phyloP scores from a whole-genome alignment of 2,888 invertebrate genomes.

The Tholera decimalis region DNA sequence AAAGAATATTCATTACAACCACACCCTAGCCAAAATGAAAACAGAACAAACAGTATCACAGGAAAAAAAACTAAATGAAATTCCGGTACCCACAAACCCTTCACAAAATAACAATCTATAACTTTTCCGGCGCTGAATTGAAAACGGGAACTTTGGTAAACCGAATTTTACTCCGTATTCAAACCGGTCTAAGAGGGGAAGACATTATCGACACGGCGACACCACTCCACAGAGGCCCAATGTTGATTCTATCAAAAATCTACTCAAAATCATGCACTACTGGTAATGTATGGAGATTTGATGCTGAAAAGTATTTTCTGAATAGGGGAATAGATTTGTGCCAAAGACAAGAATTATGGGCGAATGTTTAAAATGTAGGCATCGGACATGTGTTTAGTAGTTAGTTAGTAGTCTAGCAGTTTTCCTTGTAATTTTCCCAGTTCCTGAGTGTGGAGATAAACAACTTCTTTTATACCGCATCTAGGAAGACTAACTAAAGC shows the following conservation, averaged over 20 bases:
- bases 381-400: too few species aligned
- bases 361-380: too few species aligned
- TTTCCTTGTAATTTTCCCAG: too few species aligned
- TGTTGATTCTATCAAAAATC: slow-evolving; percentile 90
- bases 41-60: slow-evolving; percentile 17
- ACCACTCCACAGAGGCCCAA: slow-evolving; percentile 81
- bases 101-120: slow-evolving; percentile 86
- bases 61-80: slow-evolving; percentile 69
- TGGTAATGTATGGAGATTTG: slow-evolving; percentile 64
- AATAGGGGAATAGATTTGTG: background rate
- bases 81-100: slow-evolving; percentile 75
- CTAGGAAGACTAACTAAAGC: too few species aligned
- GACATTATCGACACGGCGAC: slow-evolving; percentile 86
- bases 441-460: too few species aligned
- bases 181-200: slow-evolving; percentile 82
- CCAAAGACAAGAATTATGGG: background rate
- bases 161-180: slow-evolving; percentile 87
- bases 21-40: slow-evolving; percentile 13
- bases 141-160: slow-evolving; percentile 83
- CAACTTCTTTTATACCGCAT: too few species aligned
- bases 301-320: background rate
- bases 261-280: slow-evolving; percentile 75
- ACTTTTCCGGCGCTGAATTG: slow-evolving; percentile 82
- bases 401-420: too few species aligned
- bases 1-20: slow-evolving; percentile 1